Conservation (phyloP, 2,113 vertebrate genomes). For the Sterna hirundo region DNA sequence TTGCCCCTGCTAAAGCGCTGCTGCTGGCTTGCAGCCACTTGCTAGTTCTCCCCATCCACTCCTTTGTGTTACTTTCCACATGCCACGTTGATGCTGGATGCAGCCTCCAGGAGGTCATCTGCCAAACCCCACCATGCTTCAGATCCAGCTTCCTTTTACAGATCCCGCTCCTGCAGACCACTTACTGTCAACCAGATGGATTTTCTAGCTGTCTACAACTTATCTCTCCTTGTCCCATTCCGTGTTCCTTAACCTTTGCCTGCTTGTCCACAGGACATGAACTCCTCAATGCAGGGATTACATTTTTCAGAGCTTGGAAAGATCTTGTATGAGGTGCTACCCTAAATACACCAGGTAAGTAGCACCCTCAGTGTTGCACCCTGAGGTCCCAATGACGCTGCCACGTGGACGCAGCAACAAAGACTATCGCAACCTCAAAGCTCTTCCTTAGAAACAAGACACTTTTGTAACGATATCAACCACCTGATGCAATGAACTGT, state of each 20-base stretch:
- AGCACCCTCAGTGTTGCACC: neutral
- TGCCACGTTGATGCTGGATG: accelerated
- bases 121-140: accelerated
- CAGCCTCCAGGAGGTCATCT: neutral
- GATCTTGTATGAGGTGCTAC: neutral
- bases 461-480: neutral
- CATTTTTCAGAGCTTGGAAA: neutral
- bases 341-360: neutral
- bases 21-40: neutral
- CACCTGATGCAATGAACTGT: neutral
- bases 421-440: neutral
- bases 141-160: neutral
- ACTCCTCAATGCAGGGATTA: neutral
- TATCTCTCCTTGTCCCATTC: neutral
- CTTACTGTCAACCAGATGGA: neutral
- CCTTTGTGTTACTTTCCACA: accelerated
- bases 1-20: neutral
- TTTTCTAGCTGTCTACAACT: neutral
- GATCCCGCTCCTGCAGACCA: neutral
- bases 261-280: neutral
- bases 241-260: neutral
- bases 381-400: accelerated
- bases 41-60: neutral
- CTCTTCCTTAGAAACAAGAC: neutral
- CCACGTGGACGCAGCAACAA: neutral